phyloP scores from a whole-genome alignment of 2,113 vertebrate genomes.

The Syngnathus floridae region DNA sequence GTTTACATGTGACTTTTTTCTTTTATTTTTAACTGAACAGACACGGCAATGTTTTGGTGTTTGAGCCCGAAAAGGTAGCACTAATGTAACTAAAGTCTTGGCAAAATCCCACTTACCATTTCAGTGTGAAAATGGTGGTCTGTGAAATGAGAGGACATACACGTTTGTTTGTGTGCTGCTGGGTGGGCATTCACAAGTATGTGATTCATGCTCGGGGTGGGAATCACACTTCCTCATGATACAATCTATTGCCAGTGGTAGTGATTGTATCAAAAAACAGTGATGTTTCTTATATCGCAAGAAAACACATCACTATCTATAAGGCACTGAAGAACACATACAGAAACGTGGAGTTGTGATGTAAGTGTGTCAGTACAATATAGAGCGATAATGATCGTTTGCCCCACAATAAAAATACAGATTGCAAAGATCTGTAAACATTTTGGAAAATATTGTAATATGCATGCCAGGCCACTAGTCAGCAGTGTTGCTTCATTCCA shows the following conservation, averaged over 20 bases:
- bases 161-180: not conserved
- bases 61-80: not conserved
- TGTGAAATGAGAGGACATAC: not conserved
- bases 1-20: not conserved
- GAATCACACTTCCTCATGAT: not conserved
- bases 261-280: not conserved
- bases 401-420: not conserved
- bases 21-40: not conserved
- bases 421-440: not conserved
- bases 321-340: not conserved
- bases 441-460: not conserved
- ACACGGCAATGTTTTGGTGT: not conserved
- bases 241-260: not conserved
- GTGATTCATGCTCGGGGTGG: not conserved
- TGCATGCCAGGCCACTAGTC: not conserved
- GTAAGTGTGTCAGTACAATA: not conserved
- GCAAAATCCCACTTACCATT: not conserved
- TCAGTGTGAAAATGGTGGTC: not conserved
- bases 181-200: not conserved
- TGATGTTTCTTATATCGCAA: not conserved
- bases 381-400: not conserved
- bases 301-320: not conserved
- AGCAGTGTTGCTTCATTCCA: not conserved
- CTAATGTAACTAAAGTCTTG: not conserved
- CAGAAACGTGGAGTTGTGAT: not conserved